Percentiles rank a stretch among this genome's conserved stretches.
phyloP scores from a whole-genome alignment of 2,113 vertebrate species.

The Trochalopteron elliotii region DNA sequence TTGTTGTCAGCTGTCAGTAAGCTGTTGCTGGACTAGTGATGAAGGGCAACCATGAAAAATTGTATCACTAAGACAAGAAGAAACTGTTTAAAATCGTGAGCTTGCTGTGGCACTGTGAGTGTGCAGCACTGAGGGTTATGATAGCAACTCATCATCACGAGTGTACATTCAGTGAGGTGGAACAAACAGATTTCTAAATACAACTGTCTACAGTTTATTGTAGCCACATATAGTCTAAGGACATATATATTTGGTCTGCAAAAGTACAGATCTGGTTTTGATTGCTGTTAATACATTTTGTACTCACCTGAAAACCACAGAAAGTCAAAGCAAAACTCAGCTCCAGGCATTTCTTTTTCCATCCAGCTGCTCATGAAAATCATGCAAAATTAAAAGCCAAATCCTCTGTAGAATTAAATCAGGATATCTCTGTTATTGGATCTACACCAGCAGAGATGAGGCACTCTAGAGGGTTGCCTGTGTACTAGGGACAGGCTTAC shows the following conservation, averaged over 20 bases:
- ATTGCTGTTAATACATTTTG: background rate
- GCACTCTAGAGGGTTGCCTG: accelerated
- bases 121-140: background rate
- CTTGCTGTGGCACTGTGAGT: background rate
- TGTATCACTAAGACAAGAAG: background rate
- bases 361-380: background rate
- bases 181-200: background rate
- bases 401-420: background rate
- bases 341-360: background rate
- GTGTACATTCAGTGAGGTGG: background rate
- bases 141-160: background rate
- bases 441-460: background rate
- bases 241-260: background rate
- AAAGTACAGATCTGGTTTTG: background rate
- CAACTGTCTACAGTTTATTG: background rate
- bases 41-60: background rate
- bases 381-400: background rate
- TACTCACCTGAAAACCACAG: background rate
- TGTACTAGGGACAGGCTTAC: background rate
- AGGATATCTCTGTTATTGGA: background rate
- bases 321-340: constrained; percentile 8
- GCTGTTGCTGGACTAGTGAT: background rate
- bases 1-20: background rate
- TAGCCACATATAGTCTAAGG: background rate
- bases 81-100: background rate